Evolutionary conservation across 64 coral and sea anemone genomes (phyloP), one percentile per base, ranked within the genome.

Genomic region (Dendronephthya gigantea): DNA sequence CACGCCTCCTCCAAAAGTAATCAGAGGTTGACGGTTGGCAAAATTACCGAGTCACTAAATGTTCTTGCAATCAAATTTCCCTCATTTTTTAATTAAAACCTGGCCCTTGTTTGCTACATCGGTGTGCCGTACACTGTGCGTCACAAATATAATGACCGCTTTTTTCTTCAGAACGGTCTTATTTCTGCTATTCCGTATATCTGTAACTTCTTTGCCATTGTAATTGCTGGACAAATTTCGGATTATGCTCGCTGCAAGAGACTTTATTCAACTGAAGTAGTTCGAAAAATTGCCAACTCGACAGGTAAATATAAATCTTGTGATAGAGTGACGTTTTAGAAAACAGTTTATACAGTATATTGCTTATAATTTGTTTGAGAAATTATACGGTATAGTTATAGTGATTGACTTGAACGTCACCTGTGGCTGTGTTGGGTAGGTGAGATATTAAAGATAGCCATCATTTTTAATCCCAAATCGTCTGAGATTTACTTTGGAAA

Each of bases 131-230:
- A 12, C 50, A 2, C 0, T 52, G 13, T 52, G 13, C 13, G 1
- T 1, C 13, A 22, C 50, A 52, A 52, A 27, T 62, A 23, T 62
- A 58, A n/a, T n/a, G 19, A 62, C 8, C 25, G 55, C 19, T 84
- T 43, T 68, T 12, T 86, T 40, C 52, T 85, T 39, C 37, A 96
- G 93, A 88, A 96, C 88, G 93, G 93, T 52, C 9, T 92, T 40
- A 19, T 92, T 14, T 96, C 93, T 50, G 90, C 93, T 9, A 82
- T 96, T 19, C 93, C 93, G 10, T 96, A 88, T 82, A 34, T 90
- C 82, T 59, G 72, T 10, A 82, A 31, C 56, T 88, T 83, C 25
- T 23, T 96, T 12, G 9, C 90, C 56, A 66, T 66, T 31, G 37
- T 92, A 48, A 2, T n/a, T 22, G 83, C 49, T 34, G 86, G 88